Evolutionary conservation across 2,113 vertebrate species (phyloP), one percentile per base, ranked within the genome.

Genomic region (Camelus dromedarius): DNA sequence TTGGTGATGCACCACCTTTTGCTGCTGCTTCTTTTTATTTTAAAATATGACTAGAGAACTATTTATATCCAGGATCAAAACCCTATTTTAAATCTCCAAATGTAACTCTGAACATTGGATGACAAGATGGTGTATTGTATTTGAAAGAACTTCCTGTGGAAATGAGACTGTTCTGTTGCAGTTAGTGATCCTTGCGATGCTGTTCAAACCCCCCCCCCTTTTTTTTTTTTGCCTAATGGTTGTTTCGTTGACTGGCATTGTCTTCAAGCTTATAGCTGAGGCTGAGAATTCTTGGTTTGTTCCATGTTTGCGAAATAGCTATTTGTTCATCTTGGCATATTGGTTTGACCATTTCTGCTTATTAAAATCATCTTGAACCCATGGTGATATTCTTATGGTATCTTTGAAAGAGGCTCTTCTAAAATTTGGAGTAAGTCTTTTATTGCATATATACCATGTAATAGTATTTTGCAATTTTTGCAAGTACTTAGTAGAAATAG

Each of bases 171-270:
- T 85, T 93, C 89, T 16, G 28, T 70, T 91, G 58, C 26, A 91
- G 90, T 95, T 89, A 96, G 88, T 91, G 86, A 94, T 81, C 69
- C 81, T 80, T 96, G 46, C 13, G 20, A 32, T 80, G 77, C 80
- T 94, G 26, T 94, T 94, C 73, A 87, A 86, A 92, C 79, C 22
- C 35, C 56, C 35, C 56, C 64, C 52, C 46, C 62, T 70, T 70
- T 58, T 48, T 18, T 35, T 8, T 73, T 62, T 35, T 66, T 7
- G 8, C 14, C 52, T 75, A 26, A 72, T 95, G 32, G 6, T 62
- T 86, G 35, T 32, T 81, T 89, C 38, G 32, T 86, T 75, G 35
- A 42, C 67, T 88, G 14, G 24, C 58, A 50, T 72, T 26, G 4
- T 91, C 54, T 87, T 66, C 20, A 52, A 46, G 58, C 46, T 84